A percentile compares a stretch with the other conserved stretches of the same genome.
Conservation (phyloP, 2,113 vertebrate species). For the Vireo altiloquus region DNA sequence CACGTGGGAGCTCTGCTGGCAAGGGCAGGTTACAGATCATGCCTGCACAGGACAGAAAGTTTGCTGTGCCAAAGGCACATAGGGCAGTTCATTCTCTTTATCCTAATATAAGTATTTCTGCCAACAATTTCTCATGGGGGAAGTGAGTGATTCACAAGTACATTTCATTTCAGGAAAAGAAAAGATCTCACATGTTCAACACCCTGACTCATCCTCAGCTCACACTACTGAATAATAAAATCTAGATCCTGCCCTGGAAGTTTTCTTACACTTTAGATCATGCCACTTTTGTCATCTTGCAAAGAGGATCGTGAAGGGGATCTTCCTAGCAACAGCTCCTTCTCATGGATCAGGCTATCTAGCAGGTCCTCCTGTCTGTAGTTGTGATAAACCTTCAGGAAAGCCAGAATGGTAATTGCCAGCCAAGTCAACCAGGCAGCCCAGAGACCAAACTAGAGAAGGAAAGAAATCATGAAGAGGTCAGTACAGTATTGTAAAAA, state of each 20-base stretch:
- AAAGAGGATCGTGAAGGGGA: conserved; percentile 76
- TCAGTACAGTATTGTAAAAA: background rate
- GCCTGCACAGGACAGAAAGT: background rate
- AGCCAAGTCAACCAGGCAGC: conserved; percentile 95
- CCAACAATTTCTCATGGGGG: background rate
- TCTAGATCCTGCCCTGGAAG: conserved; percentile 5
- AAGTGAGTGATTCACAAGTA: background rate
- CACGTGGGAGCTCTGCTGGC: background rate
- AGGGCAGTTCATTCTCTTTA: background rate
- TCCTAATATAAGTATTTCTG: background rate
- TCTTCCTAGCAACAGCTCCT: conserved; percentile 89
- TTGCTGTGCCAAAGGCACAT: background rate
- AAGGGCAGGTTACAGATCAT: background rate
- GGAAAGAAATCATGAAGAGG: background rate
- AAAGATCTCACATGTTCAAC: background rate
- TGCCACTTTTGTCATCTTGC: conserved; percentile 81
- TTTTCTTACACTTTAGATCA: conserved; percentile 77
- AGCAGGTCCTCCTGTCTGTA: conserved; percentile 93
- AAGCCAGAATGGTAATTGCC: conserved; percentile 87
- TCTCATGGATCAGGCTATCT: conserved; percentile 93
- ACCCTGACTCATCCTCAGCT: background rate
- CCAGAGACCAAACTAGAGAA: conserved; percentile 91
- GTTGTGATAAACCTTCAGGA: conserved; percentile 95
- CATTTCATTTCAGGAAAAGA: background rate
- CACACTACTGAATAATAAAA: background rate